Evolutionary conservation across 2,888 invertebrate species (phyloP).

Genomic region (Molorchus minor): DNA sequence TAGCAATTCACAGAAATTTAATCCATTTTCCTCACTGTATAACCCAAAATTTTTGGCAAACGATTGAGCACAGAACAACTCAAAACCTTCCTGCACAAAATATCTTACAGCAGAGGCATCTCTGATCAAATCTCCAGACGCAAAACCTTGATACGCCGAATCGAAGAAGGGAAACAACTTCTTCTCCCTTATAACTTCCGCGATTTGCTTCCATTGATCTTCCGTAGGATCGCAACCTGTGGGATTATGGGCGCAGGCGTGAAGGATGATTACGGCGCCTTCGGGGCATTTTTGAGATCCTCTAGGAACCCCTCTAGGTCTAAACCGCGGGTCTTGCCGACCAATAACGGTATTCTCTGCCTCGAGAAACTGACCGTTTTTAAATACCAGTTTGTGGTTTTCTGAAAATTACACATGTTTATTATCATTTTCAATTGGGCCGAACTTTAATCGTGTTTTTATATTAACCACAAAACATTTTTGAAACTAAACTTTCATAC

Average conservation of each 20-base stretch:
- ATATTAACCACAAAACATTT: background rate
- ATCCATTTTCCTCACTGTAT: constrained; percentile 93
- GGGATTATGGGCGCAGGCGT: constrained; percentile 98
- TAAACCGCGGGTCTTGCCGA: constrained; percentile 59
- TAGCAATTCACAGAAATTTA: constrained; percentile 3
- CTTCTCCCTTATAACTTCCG: constrained; percentile 81
- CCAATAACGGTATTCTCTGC: constrained; percentile 27
- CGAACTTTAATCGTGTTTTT: background rate
- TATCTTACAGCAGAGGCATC: constrained; percentile 93
- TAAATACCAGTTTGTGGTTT: constrained; percentile 90
- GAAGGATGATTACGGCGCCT: constrained; percentile 87
- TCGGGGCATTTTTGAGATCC: constrained; percentile 82
- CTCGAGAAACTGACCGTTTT: constrained; percentile 65
- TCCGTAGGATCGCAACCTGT: constrained; percentile 94
- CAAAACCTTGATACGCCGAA: constrained; percentile 95
- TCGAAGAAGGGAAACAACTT: constrained; percentile 92
- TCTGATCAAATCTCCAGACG: constrained; percentile 88
- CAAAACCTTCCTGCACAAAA: constrained; percentile 88
- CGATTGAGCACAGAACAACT: constrained; percentile 92
- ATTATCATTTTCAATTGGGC: background rate
- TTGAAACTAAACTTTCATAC: too few species aligned
- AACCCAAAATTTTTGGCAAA: constrained; percentile 99
- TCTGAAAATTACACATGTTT: constrained; percentile 77
- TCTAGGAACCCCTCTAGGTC: constrained; percentile 81
- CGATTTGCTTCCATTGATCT: constrained; percentile 92